A percentile compares a stretch with the other conserved stretches of the same genome.
Conservation (phyloP, 2,888 invertebrate genomes). For the Eupithecia dodoneata region DNA sequence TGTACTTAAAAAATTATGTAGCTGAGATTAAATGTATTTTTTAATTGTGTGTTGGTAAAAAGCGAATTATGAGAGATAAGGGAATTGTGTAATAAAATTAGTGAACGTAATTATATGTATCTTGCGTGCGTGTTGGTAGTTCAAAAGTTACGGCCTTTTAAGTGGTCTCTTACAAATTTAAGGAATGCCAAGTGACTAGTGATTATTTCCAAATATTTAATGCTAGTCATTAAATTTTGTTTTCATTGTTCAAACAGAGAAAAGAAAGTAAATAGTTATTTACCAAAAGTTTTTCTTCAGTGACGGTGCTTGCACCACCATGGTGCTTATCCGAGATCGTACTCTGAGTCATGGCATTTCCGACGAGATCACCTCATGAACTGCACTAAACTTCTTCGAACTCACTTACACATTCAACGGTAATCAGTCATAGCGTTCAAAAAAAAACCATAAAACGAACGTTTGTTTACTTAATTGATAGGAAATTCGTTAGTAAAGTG, state of each 20-base stretch:
- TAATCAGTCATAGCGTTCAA: slow-evolving; percentile 36
- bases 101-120: not conserved
- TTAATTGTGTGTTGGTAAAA: not conserved
- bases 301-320: slow-evolving; percentile 66
- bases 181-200: not conserved
- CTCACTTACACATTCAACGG: slow-evolving; percentile 24
- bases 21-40: not conserved
- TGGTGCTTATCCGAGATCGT: slow-evolving; percentile 66
- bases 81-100: not conserved
- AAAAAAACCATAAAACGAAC: slow-evolving; percentile 24
- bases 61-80: not conserved
- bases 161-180: not conserved
- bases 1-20: not conserved
- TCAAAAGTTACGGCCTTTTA: not conserved
- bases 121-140: not conserved
- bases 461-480: slow-evolving; percentile 18
- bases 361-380: slow-evolving; percentile 34
- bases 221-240: too few species aligned
- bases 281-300: slow-evolving; percentile 80
- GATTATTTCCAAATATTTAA: not conserved
- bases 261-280: slow-evolving; percentile 17
- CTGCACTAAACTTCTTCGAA: slow-evolving; percentile 28
- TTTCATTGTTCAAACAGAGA: not conserved
- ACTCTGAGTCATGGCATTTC: slow-evolving; percentile 77
- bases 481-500: slow-evolving; percentile 39